Conservation (phyloP, 2,888 invertebrate genomes). For the Brassicogethes aeneus region DNA sequence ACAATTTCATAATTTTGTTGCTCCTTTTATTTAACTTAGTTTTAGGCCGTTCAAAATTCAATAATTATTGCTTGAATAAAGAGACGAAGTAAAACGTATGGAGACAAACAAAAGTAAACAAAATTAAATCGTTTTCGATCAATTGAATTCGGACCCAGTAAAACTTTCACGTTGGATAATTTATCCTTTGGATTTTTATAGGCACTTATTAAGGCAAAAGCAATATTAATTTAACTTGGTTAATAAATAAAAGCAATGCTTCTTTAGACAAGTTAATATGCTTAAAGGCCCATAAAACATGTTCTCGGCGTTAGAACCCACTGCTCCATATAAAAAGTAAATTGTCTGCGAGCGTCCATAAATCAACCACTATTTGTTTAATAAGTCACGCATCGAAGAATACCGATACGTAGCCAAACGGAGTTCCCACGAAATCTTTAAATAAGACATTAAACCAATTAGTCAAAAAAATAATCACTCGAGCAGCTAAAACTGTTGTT, state of each 20-base stretch:
- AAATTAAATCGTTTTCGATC: no score
- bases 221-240: neutral
- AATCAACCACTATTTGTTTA: neutral
- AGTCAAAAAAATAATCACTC: neutral
- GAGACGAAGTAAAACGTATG: no score
- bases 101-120: no score
- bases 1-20: no score
- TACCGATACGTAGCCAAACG: neutral
- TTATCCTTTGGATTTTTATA: neutral
- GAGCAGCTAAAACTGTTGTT: neutral
- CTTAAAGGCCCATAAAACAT: neutral
- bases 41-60: no score
- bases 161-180: no score
- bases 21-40: no score
- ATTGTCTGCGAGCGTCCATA: neutral
- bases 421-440: neutral
- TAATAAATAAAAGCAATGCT: neutral
- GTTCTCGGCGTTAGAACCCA: neutral
- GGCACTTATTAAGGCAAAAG: neutral
- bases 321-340: neutral
- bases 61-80: no score
- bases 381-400: neutral
- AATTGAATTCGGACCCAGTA: no score
- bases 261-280: neutral
- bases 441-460: slow-evolving; percentile 1